Conservation (phyloP, 2,888 invertebrate species). For the Cantharis rufa region DNA sequence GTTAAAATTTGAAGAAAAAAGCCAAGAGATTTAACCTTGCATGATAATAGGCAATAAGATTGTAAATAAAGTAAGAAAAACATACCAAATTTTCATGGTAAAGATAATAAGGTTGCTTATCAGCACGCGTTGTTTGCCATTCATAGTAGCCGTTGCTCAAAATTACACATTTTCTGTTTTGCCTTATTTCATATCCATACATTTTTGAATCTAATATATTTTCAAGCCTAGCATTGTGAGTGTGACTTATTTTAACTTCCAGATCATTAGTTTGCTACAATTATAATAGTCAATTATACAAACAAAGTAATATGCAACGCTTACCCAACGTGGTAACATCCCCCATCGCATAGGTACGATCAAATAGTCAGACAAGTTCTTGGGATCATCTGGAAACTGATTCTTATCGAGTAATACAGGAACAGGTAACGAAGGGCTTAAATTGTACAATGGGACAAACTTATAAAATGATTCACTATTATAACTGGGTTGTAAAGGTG, state of each 20-base stretch:
- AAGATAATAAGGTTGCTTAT: constrained; percentile 13
- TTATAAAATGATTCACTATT: neutral
- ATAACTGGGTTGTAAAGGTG: neutral
- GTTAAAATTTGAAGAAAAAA: too few relatives aligned
- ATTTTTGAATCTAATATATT: neutral
- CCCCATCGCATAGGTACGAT: constrained; percentile 17
- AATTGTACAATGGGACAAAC: constrained; percentile 4
- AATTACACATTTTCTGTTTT: constrained; percentile 4
- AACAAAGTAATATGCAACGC: neutral
- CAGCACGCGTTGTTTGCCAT: constrained; percentile 1
- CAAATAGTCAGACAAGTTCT: neutral
- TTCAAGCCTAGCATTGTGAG: constrained; percentile 12
- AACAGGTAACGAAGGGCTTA: constrained; percentile 6
- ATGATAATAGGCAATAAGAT: too few relatives aligned
- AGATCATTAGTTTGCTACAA: neutral
- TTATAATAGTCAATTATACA: neutral
- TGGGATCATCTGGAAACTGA: neutral
- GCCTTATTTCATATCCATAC: neutral
- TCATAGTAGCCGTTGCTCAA: constrained; percentile 14
- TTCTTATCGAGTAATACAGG: constrained; percentile 5
- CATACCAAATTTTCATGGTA: neutral
- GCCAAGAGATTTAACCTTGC: too few relatives aligned
- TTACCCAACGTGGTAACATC: constrained; percentile 1
- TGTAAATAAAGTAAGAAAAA: neutral
- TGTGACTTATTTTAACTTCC: neutral